Percentiles rank a stretch among this genome's conserved stretches.
These are phyloP conservation scores for Sialia sialis DNA, from an alignment of 2,113 vertebrate species.

Conservation along the genomic window DNA sequence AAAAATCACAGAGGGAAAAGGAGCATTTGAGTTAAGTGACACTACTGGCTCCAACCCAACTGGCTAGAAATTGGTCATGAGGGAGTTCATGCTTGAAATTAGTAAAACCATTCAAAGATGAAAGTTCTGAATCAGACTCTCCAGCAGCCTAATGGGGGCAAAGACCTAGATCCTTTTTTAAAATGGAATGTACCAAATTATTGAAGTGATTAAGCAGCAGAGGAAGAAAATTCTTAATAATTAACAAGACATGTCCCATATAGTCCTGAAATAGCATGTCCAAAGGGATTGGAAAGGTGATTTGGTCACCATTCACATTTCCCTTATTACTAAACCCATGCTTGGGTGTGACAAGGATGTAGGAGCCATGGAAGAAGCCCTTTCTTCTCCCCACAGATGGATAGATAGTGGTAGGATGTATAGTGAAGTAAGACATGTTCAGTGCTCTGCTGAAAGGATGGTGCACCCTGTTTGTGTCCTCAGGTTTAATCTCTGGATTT, in stretches of 20 bases:
- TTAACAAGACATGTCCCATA: not conserved
- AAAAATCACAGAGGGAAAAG: not conserved
- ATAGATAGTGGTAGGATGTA: not conserved
- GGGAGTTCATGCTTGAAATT: not conserved
- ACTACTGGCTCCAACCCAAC: not conserved
- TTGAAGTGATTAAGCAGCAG: not conserved
- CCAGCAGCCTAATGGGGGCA: not conserved
- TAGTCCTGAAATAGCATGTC: not conserved
- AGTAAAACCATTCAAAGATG: not conserved
- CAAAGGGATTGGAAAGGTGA: not conserved
- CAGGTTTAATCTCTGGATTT: not conserved
- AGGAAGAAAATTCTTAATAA: not conserved
- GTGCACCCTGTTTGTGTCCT: not conserved
- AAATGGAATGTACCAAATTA: not conserved
- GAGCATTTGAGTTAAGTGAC: not conserved
- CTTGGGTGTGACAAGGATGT: fast-evolving
- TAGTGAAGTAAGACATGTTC: not conserved
- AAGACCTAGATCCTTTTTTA: not conserved
- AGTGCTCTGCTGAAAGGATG: not conserved
- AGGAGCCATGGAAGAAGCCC: not conserved
- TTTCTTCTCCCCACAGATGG: not conserved
- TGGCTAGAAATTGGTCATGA: not conserved
- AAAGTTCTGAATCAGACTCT: not conserved
- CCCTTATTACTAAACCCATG: not conserved
- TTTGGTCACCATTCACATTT: not conserved